phyloP scores from a whole-genome alignment of 2,888 invertebrate species.

The Himalopsyche japonica region DNA sequence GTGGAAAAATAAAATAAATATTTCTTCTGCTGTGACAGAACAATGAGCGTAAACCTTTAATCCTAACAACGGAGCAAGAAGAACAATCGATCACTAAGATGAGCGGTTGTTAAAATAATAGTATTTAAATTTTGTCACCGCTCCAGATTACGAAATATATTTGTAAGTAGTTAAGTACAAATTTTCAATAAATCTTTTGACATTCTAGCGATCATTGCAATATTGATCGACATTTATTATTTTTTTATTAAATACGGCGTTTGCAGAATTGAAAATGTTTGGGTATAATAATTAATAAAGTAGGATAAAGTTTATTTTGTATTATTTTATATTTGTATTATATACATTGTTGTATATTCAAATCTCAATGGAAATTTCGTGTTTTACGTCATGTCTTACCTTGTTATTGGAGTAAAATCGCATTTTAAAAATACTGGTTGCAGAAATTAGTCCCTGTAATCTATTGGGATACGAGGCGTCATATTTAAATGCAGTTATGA shows the following conservation, averaged over 20 bases:
- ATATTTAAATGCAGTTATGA: no score
- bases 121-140: conserved; percentile 14
- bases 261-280: neutral
- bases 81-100: neutral
- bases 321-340: no score
- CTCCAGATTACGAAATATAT: conserved; percentile 16
- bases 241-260: neutral
- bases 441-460: no score
- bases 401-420: no score
- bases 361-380: no score
- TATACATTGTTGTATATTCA: no score
- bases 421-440: no score
- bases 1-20: neutral
- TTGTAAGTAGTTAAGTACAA: neutral
- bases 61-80: neutral
- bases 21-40: neutral
- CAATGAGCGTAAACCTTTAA: neutral
- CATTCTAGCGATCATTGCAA: neutral
- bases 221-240: neutral
- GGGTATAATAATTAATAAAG: no score
- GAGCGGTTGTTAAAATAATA: neutral
- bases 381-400: no score
- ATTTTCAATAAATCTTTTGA: neutral
- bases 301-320: no score
- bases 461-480: no score